phyloP scores from a whole-genome alignment of 2,113 vertebrate genomes.

The Typhlomys cinereus region DNA sequence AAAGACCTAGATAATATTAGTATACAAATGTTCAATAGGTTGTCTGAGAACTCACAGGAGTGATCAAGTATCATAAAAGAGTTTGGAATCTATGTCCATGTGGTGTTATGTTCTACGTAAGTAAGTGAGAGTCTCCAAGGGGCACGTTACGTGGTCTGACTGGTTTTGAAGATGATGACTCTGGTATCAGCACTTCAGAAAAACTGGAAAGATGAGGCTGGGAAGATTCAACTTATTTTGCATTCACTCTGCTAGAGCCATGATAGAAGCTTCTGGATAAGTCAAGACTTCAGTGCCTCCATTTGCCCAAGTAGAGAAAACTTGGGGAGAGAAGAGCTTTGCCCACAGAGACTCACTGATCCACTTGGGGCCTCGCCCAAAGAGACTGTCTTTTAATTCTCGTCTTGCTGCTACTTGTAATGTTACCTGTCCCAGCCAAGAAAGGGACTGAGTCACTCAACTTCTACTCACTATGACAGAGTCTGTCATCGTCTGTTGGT shows the following conservation, averaged over 20 bases:
- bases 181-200: neutral
- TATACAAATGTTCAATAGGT: neutral
- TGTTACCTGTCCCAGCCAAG: neutral
- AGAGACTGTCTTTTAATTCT: neutral
- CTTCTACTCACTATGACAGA: neutral
- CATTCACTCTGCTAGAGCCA: neutral
- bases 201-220: neutral
- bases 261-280: neutral
- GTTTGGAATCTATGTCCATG: neutral
- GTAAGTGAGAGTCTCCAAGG: neutral
- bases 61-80: neutral
- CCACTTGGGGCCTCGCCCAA: neutral
- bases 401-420: neutral
- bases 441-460: neutral
- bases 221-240: neutral
- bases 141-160: neutral
- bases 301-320: neutral
- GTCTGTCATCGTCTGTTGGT: neutral
- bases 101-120: neutral
- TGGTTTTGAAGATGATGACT: neutral
- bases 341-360: neutral
- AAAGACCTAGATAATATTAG: neutral
- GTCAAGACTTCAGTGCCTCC: neutral
- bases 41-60: neutral
- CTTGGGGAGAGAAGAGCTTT: neutral